Evolutionary conservation across 2,888 invertebrate genomes (phyloP), one percentile per base, ranked within the genome.

Genomic region (Eilema griseolum): DNA sequence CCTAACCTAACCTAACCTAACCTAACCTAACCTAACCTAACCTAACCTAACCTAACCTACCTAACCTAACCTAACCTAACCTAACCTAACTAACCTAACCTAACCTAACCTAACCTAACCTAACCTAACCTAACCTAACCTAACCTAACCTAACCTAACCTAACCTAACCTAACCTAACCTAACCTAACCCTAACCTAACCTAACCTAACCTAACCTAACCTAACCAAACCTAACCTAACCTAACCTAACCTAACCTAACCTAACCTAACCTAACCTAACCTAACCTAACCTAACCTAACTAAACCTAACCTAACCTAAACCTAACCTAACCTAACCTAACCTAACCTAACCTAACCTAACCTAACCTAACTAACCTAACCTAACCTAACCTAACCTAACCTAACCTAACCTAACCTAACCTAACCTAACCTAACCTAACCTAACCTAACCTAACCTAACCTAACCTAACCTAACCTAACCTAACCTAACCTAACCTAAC

Each of bases 271-370:
- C 70, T 70, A 70, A 70, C 70, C 70, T 70, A 70, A 70, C 70
- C 70, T 70, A 70, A 70, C 70, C 70, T 70, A 70, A 70, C 70
- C 70, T 70, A 69, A 69, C 69, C 69, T 69, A 70, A 70, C 70
- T 66, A 66, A 70, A 70, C 66, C 70, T 66, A 66, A 66, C 69
- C 69, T 69, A 69, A 69, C 69, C 69, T 69, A 69, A 69, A n/a
- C n/a, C n/a, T n/a, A n/a, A n/a, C n/a, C n/a, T n/a, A n/a, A n/a
- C n/a, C 69, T 69, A 69, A 69, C 69, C 69, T 69, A 69, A 69
- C 69, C 69, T 69, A 69, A 69, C 69, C 69, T 69, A 69, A 69
- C 69, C 69, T 69, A 69, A 69, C 69, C 69, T 69, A 69, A 69
- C 69, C 69, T 69, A 69, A 69, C 69, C 69, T 69, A 69, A 69